phyloP scores from a whole-genome alignment of 2,888 invertebrate species.

The Mycalesis mineus region DNA sequence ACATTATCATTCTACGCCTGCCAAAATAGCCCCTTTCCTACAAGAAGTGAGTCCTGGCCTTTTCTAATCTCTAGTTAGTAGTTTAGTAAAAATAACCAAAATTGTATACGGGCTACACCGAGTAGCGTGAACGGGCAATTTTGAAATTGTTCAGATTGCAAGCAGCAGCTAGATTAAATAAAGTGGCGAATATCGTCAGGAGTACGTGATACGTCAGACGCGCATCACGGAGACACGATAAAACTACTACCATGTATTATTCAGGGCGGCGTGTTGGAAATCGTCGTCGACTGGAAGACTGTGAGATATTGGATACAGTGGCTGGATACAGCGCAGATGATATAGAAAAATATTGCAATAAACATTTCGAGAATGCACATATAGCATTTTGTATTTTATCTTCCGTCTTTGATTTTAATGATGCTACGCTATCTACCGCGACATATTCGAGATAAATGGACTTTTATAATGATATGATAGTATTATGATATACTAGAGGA shows the following conservation, averaged over 20 bases:
- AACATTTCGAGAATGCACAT: conserved; percentile 1
- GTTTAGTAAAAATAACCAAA: too few species aligned
- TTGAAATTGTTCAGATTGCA: background rate
- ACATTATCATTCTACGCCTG: too few species aligned
- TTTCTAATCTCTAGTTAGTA: too few species aligned
- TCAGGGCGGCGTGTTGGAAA: conserved; percentile 35
- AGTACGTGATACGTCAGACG: conserved; percentile 21
- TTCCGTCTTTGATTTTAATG: background rate
- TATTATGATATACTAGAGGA: too few species aligned
- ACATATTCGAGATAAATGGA: background rate
- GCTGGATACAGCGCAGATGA: conserved; percentile 15
- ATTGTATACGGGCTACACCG: too few species aligned
- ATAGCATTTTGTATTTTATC: background rate
- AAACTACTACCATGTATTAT: conserved; percentile 37
- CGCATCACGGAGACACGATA: conserved; percentile 35
- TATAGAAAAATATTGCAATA: conserved; percentile 18
- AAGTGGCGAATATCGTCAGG: conserved; percentile 20
- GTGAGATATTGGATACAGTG: conserved; percentile 27
- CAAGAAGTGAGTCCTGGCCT: too few species aligned
- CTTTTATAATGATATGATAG: too few species aligned
- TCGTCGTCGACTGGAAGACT: conserved; percentile 28
- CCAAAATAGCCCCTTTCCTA: too few species aligned
- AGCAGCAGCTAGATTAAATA: conserved; percentile 5
- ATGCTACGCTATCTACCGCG: background rate
- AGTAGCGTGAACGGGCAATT: background rate